Evolutionary conservation across 2,113 vertebrate genomes (phyloP).

Genomic region (Lutjanus erythropterus): DNA sequence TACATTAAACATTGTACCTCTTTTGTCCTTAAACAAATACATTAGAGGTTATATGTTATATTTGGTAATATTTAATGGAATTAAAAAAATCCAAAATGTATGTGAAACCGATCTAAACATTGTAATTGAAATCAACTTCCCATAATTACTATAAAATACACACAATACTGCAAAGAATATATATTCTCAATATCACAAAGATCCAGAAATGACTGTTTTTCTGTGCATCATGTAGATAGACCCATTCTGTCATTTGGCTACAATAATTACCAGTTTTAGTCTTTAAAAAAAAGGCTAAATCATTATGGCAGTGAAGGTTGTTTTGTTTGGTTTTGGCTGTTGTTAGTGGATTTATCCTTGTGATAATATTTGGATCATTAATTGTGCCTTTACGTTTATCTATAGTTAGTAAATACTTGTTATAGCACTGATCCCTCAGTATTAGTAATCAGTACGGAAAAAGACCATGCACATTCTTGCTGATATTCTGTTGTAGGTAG

Average conservation of each 20-base stretch:
- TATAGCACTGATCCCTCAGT: no score
- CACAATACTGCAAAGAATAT: not conserved
- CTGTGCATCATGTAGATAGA: not conserved
- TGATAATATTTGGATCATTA: not conserved
- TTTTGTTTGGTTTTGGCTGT: not conserved
- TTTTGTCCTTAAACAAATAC: slow-evolving; percentile 7
- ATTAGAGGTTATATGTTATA: no score
- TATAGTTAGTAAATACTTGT: not conserved
- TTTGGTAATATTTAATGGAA: not conserved
- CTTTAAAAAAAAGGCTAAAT: not conserved
- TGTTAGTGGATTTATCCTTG: not conserved
- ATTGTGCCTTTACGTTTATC: not conserved
- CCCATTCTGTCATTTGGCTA: not conserved
- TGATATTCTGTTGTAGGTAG: no score
- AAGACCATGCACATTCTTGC: no score
- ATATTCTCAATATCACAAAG: not conserved
- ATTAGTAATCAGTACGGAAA: no score
- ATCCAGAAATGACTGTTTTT: not conserved
- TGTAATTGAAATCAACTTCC: not conserved
- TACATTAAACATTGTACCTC: not conserved
- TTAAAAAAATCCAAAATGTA: not conserved
- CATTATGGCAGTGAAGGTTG: not conserved
- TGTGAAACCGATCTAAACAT: not conserved
- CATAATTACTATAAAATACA: not conserved
- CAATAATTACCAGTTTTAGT: not conserved